These are phyloP conservation scores for Ophiodon elongatus DNA, from an alignment of 2,113 vertebrate species.

Conservation along the genomic window DNA sequence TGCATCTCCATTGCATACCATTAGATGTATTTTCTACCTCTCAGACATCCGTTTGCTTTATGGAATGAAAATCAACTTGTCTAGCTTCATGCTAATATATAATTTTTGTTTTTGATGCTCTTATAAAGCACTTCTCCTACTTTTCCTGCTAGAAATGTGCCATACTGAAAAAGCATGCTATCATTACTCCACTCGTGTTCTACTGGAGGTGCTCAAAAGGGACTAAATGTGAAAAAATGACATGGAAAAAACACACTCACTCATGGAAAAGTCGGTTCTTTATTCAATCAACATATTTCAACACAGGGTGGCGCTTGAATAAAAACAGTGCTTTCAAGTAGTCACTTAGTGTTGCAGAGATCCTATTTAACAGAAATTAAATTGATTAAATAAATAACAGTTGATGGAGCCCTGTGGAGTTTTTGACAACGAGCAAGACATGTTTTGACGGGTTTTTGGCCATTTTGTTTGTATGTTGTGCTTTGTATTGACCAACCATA, in stretches of 20 bases:
- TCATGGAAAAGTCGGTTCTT: neutral
- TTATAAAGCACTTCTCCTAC: neutral
- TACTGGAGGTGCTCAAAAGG: neutral
- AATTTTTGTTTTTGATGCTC: constrained; percentile 29
- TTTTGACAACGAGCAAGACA: neutral
- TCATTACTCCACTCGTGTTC: neutral
- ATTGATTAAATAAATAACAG: neutral
- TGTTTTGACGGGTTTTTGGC: neutral
- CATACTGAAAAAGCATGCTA: neutral
- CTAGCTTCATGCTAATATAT: constrained; percentile 28
- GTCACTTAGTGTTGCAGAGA: neutral
- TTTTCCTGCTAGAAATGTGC: constrained; percentile 21
- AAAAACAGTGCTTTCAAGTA: constrained; percentile 1
- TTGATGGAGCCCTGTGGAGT: neutral
- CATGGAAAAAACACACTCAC: neutral
- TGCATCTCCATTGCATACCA: constrained; percentile 34
- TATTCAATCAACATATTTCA: constrained; percentile 6
- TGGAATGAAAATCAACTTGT: constrained; percentile 37
- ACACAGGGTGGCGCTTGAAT: neutral
- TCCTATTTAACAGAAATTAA: neutral
- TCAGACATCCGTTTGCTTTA: constrained; percentile 28
- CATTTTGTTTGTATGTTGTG: neutral
- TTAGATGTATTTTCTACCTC: constrained; percentile 48
- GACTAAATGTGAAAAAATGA: neutral
- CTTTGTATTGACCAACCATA: neutral